Percentiles rank a stretch among this genome's conserved stretches.
Conservation (phyloP, 2,888 invertebrate genomes). For the Dicyrtoma fusca region DNA sequence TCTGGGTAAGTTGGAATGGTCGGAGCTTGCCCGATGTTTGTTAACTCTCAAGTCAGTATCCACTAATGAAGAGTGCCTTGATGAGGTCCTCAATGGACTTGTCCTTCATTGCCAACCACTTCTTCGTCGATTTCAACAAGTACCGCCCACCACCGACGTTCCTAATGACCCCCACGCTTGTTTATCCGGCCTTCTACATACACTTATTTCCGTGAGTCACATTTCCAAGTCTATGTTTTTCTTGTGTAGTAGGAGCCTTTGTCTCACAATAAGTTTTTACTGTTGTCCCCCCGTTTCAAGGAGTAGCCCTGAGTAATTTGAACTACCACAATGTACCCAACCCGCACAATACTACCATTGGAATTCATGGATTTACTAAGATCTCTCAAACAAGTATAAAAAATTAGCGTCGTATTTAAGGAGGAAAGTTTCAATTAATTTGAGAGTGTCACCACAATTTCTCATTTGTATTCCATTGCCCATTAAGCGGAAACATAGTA, state of each 20-base stretch:
- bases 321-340: too few species aligned
- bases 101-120: slow-evolving; percentile 53
- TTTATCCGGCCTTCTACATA: slow-evolving; percentile 55
- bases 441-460: too few species aligned
- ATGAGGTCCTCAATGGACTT: slow-evolving; percentile 56
- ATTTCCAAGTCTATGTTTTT: neutral
- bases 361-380: too few species aligned
- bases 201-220: slow-evolving; percentile 49
- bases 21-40: slow-evolving; percentile 55
- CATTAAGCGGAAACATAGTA: neutral
- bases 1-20: slow-evolving; percentile 56
- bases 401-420: too few species aligned
- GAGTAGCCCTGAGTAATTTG: too few species aligned
- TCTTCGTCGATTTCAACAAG: slow-evolving; percentile 55
- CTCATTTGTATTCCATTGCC: too few species aligned
- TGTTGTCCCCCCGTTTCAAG: too few species aligned
- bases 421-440: too few species aligned
- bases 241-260: too few species aligned
- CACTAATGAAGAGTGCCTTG: slow-evolving; percentile 57
- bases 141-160: slow-evolving; percentile 55
- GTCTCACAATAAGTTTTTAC: too few species aligned
- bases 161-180: slow-evolving; percentile 53
- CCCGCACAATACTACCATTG: too few species aligned
- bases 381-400: too few species aligned
- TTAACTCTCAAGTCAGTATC: slow-evolving; percentile 55